These are phyloP conservation scores for Phenganax stokvisi DNA, from an alignment of 92 coral and sea anemone species.

Conservation along the genomic window DNA sequence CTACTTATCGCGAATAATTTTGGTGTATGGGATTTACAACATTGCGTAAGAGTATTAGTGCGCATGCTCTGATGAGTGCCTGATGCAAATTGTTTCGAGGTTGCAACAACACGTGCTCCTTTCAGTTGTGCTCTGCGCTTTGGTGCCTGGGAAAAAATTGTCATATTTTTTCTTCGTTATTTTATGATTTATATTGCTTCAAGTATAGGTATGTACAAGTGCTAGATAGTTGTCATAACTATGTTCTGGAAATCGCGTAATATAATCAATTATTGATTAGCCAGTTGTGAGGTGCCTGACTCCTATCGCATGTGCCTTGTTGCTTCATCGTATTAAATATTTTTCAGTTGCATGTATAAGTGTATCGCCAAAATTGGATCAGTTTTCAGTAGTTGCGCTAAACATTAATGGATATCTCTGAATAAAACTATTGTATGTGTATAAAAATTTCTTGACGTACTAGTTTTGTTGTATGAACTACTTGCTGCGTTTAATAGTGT, in stretches of 20 bases:
- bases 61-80: conserved; percentile 16
- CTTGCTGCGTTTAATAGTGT: no score
- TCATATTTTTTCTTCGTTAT: background rate
- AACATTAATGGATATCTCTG: no score
- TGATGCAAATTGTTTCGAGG: background rate
- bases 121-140: background rate
- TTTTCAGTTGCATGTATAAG: no score
- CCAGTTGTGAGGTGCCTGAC: no score
- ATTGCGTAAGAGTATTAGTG: background rate
- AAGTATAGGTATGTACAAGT: background rate
- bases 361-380: no score
- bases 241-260: background rate
- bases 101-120: conserved; percentile 23
- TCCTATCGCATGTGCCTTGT: no score
- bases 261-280: no score
- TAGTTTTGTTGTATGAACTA: no score
- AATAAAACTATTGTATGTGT: no score
- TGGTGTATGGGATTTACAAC: conserved; percentile 5
- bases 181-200: background rate
- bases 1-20: background rate
- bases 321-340: no score
- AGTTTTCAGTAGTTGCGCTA: no score
- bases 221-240: background rate
- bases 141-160: background rate
- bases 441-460: no score